A percentile compares a stretch with the other conserved stretches of the same genome.
These are phyloP conservation scores for Xestia ashworthii DNA, from an alignment of 2,888 invertebrate genomes.

Conservation along the genomic window DNA sequence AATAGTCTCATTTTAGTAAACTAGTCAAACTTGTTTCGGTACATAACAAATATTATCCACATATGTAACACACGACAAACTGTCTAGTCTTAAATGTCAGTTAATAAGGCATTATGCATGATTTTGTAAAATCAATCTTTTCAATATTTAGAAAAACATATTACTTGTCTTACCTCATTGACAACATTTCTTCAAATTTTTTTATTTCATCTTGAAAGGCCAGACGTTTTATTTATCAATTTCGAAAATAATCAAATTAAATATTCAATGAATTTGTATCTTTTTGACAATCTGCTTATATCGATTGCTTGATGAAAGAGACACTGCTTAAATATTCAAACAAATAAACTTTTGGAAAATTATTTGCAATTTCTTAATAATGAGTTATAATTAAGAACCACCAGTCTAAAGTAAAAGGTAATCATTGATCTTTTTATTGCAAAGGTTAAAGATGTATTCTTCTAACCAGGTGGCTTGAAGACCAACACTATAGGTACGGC, in stretches of 20 bases:
- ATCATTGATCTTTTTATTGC: not conserved
- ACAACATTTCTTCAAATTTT: not conserved
- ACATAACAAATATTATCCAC: conserved; percentile 46
- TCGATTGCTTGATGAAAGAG: not conserved
- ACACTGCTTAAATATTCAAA: conserved; percentile 7
- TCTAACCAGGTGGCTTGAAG: not conserved
- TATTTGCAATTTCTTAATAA: not conserved
- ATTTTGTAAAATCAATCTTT: not conserved
- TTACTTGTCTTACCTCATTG: not conserved
- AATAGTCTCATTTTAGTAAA: conserved; percentile 50
- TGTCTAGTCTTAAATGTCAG: conserved; percentile 45
- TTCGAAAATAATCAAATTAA: not conserved
- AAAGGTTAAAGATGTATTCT: not conserved
- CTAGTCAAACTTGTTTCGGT: conserved; percentile 56
- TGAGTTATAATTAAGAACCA: too few species aligned
- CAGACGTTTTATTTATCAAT: not conserved
- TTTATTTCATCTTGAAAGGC: not conserved
- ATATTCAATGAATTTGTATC: not conserved
- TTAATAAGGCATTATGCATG: conserved; percentile 14
- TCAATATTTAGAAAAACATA: not conserved
- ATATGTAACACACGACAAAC: conserved; percentile 46
- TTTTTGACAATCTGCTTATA: not conserved
- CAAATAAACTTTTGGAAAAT: not conserved
- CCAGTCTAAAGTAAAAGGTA: not conserved
- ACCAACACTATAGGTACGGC: not conserved